Base-by-base conservation (phyloP, 2,888 invertebrate genomes). In the Glaucopsyche alexis region DNA sequence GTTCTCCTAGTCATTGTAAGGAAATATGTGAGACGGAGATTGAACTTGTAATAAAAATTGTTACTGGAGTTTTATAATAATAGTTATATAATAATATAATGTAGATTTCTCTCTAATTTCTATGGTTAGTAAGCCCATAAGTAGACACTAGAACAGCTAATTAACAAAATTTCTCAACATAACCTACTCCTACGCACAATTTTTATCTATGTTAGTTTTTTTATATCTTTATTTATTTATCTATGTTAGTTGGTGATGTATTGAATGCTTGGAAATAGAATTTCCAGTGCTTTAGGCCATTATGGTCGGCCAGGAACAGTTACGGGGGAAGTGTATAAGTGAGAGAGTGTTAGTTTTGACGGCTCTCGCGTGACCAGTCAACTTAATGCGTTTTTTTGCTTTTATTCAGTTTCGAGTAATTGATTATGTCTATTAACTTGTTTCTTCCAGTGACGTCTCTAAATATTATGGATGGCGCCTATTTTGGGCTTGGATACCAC, bases 381-480 rank as follows among this genome's bases (percentile, higher is more conserved):
- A 79, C 79, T 80, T 85, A 85, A 84, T 85, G 82, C 79, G 79
- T 81, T 83, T 85, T 85, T 87, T 83, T 81, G 79, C 81, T 80
- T 80, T 82, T 82, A 82, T 79, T 81, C 79, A 82, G 81, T 84
- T 85, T 85, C 80, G 78, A 81, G 81, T 86, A 88, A 88, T 88
- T 89, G 87, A 87, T 87, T 86, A 84, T 77, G 82, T 84, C 85
- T 85, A 87, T 88, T 87, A 87, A 84, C 84, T 85, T 84, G 85
- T 88, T 87, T 81, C 81, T 81, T 75, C 80, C 81, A 83, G 83
- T 87, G 88, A 86, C 87, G 86, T 86, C 84, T 78, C 79, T 81
- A 79, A 81, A 80, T 81, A 84, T 85, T 85, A 84, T 81, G 80
- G 80, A 81, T 78, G 80, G 79, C 78, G 75, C 79, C 77, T 76